These are phyloP conservation scores for Rhegmatorhina hoffmannsi DNA, from an alignment of 2,113 vertebrate genomes.

Conservation along the genomic window DNA sequence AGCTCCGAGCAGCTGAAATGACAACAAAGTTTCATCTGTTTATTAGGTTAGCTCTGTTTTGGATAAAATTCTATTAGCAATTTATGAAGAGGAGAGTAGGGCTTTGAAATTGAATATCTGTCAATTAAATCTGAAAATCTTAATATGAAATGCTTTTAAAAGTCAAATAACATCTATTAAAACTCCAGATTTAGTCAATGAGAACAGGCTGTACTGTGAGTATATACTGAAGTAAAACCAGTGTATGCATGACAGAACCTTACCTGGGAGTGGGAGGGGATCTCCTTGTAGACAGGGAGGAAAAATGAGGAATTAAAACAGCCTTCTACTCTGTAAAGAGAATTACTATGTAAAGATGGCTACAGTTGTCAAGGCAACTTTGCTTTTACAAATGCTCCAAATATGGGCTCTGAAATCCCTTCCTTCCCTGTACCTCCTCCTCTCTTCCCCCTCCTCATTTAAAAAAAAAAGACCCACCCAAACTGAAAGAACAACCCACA, in stretches of 20 bases:
- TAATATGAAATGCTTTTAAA: slow-evolving; percentile 54
- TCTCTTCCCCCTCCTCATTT: accelerated
- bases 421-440: not conserved
- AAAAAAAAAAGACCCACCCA: not conserved
- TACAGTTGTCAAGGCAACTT: slow-evolving; percentile 65
- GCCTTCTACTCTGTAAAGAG: not conserved
- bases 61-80: slow-evolving; percentile 31
- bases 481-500: not conserved
- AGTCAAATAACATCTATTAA: slow-evolving; percentile 53
- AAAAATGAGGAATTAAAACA: slow-evolving; percentile 4
- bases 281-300: not conserved
- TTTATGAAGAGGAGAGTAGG: slow-evolving; percentile 45
- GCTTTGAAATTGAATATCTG: slow-evolving; percentile 58
- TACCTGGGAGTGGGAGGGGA: not conserved
- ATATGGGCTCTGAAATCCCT: not conserved
- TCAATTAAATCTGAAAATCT: slow-evolving; percentile 52
- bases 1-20: slow-evolving; percentile 30
- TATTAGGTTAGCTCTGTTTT: slow-evolving; percentile 50
- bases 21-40: slow-evolving; percentile 49
- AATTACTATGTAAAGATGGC: slow-evolving; percentile 32
- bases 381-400: slow-evolving; percentile 20
- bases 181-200: slow-evolving; percentile 32
- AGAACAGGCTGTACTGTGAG: slow-evolving; percentile 21
- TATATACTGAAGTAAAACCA: not conserved
- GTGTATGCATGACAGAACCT: not conserved